Conservation (phyloP, 2,797 vertebrate genomes). For the Rhynchotus rufescens region DNA sequence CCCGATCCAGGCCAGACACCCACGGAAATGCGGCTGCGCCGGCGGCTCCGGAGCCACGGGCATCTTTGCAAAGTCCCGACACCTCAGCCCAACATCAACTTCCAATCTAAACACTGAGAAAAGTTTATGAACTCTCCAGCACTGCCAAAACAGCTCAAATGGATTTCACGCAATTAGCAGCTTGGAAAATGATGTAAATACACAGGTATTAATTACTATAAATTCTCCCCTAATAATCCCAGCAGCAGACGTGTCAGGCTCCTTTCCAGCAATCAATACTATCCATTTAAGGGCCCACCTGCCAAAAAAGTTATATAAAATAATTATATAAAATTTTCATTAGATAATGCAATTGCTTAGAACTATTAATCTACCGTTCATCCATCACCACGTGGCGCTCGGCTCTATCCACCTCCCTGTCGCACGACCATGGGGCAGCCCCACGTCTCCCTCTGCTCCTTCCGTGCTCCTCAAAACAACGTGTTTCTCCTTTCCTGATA, state of each 20-base stretch:
- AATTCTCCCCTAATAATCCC: conserved; percentile 66
- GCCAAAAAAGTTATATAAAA: conserved; percentile 78
- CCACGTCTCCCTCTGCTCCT: background rate
- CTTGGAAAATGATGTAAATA: conserved; percentile 65
- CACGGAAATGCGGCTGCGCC: too few species aligned
- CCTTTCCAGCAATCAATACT: conserved; percentile 75
- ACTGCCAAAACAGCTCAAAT: background rate
- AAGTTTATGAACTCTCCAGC: background rate
- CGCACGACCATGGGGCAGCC: background rate
- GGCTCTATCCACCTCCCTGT: background rate
- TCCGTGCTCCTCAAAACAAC: background rate
- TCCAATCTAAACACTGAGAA: background rate
- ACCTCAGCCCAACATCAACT: rapidly evolving
- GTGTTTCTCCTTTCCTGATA: background rate
- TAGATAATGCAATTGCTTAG: conserved; percentile 72
- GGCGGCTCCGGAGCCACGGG: background rate
- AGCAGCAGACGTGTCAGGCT: conserved; percentile 70
- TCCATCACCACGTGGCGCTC: conserved; percentile 26
- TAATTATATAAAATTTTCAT: conserved; percentile 76
- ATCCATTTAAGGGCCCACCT: conserved; percentile 60
- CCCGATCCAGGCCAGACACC: too few species aligned
- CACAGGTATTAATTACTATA: conserved; percentile 76
- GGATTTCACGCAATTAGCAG: conserved; percentile 54
- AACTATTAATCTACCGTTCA: conserved; percentile 73
- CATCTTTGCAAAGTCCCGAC: background rate